Conservation (phyloP, 1,140 invertebrate genomes). For the Brachionus asplanchnoidis region DNA sequence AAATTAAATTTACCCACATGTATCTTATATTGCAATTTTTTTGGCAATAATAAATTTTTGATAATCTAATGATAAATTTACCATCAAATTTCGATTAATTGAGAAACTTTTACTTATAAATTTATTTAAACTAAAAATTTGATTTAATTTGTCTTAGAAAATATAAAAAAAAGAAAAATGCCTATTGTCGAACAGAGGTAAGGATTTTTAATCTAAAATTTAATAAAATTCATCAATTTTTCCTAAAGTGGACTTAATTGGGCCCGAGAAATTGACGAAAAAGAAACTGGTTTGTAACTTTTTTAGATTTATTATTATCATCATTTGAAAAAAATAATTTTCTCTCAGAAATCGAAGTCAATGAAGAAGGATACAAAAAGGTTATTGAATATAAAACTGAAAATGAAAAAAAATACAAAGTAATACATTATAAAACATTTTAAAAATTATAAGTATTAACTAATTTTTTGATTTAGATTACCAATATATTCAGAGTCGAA, state of each 20-base stretch:
- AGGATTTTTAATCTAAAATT: not conserved
- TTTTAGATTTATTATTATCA: not conserved
- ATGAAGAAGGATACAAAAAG: conserved; percentile 27
- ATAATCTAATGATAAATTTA: not conserved
- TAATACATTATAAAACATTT: not conserved
- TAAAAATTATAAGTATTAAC: not conserved
- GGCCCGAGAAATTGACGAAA: conserved; percentile 35
- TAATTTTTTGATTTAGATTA: not conserved
- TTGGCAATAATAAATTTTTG: not conserved
- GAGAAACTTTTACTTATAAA: not conserved
- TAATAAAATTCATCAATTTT: not conserved
- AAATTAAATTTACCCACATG: not conserved
- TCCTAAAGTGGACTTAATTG: conserved; percentile 27
- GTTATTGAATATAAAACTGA: conserved; percentile 28
- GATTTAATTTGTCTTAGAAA: not conserved
- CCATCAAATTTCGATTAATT: not conserved
- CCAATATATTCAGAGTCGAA: conserved; percentile 36
- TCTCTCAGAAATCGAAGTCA: not conserved
- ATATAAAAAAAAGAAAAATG: not conserved
- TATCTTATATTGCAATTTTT: not conserved
- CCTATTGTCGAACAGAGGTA: conserved; percentile 41
- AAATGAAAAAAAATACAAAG: conserved; percentile 36
- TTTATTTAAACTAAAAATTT: not conserved
- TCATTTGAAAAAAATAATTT: not conserved
- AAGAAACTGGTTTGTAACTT: not conserved